Percentiles rank a stretch among this genome's conserved stretches.
Conservation (phyloP, 2,797 vertebrate species). For the Hypotaenidia okinawae region DNA sequence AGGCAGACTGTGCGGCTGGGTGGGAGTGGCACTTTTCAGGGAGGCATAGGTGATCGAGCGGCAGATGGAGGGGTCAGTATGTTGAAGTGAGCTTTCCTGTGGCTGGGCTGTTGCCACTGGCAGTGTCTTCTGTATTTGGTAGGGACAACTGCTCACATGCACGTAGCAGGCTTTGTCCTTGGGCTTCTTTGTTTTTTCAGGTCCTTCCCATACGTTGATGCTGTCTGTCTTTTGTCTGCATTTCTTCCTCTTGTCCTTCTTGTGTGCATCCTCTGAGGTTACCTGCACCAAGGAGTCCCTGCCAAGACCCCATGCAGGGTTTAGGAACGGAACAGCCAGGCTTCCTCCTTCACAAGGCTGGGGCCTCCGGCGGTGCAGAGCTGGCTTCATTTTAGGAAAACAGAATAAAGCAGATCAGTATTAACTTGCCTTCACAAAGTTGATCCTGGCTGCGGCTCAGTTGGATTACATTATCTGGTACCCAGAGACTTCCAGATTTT, state of each 20-base stretch:
- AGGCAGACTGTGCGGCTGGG: neutral
- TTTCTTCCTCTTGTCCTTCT: neutral
- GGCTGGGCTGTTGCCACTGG: neutral
- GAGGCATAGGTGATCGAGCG: no score
- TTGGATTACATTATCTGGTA: neutral
- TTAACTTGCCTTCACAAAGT: neutral
- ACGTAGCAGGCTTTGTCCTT: neutral
- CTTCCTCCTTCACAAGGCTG: neutral
- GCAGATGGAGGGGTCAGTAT: fast-evolving
- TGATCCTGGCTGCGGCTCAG: neutral
- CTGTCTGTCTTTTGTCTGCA: neutral
- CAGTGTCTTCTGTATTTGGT: neutral
- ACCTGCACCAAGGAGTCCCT: neutral
- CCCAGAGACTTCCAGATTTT: neutral
- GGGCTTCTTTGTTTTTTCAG: neutral
- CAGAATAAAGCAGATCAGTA: neutral
- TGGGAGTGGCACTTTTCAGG: fast-evolving
- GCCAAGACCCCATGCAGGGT: neutral
- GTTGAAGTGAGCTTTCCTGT: neutral
- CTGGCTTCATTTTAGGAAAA: neutral
- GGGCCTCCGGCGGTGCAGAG: fast-evolving
- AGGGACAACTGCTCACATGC: neutral
- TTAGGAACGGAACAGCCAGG: neutral
- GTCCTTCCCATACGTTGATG: neutral
- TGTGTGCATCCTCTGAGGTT: neutral